These are phyloP conservation scores for Scaptomyza flava DNA, from an alignment of 2,888 invertebrate genomes.

Conservation along the genomic window DNA sequence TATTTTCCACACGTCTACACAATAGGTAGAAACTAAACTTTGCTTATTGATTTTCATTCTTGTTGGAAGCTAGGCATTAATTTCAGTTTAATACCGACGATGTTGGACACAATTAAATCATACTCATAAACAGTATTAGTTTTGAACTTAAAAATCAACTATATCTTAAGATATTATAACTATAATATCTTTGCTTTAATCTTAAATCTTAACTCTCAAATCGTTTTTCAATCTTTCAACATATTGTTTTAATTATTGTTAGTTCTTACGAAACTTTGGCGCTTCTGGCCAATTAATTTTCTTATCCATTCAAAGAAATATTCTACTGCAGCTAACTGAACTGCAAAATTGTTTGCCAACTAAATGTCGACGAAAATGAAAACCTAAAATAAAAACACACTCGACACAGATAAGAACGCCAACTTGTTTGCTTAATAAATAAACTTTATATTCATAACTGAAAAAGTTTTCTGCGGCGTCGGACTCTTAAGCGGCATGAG, in stretches of 20 bases:
- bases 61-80: constrained; percentile 12
- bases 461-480: constrained; percentile 65
- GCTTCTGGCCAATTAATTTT: constrained; percentile 51
- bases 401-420: constrained; percentile 68
- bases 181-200: no score
- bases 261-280: constrained; percentile 5
- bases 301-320: constrained; percentile 34
- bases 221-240: neutral
- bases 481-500: constrained; percentile 28
- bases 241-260: constrained; percentile 21
- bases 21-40: constrained; percentile 59
- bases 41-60: constrained; percentile 56
- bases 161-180: no score
- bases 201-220: no score
- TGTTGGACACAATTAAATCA: no score
- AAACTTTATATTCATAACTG: constrained; percentile 79
- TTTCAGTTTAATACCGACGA: constrained; percentile 3
- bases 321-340: constrained; percentile 36
- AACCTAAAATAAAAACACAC: constrained; percentile 43
- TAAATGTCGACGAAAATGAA: constrained; percentile 26
- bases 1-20: constrained; percentile 76
- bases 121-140: no score
- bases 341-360: constrained; percentile 68
- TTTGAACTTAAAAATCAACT: no score
- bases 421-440: constrained; percentile 80